Evolutionary conservation across 1,140 invertebrate species (phyloP), one percentile per base, ranked within the genome.

Genomic region (Oppia nitens): DNA sequence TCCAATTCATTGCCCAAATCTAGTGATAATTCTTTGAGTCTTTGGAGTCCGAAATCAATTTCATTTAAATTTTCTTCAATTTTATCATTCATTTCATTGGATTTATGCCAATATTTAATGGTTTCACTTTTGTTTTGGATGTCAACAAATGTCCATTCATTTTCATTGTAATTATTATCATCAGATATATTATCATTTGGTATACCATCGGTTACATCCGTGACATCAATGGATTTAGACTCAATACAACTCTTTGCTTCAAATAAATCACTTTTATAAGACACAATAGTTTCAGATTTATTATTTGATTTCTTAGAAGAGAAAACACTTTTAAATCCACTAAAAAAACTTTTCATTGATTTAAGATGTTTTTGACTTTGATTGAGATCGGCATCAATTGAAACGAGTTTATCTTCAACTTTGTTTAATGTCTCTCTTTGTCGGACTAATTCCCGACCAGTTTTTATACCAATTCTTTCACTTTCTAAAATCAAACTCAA

Each of bases 291-390:
- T 11, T 20, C 9, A 40, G 6, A 9, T 14, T 11, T 53, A 11
- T 40, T 28, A 11, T 48, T 14, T 28, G 60, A 12, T 24, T 49
- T 55, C 21, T 29, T n/a, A 45, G 27, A 17, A 24, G 40, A 55
- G 17, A 88, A 76, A 69, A 85, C 90, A 74, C 88, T 92, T 68
- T 88, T 91, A 1, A 93, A 75, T 52, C 87, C 85, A 65, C 87
- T 86, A 74, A 93, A 92, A 0, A 92, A 83, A 69, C 86, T 90
- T 70, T 94, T 95, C 53, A 96, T 87, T 47, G 84, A 85, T 74
- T 90, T 92, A 48, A 96, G 81, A 74, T 94, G 89, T 68, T 88
- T 89, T 67, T 96, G 89, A 65, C 89, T 93, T 60, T 83, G 82
- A 60, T 85, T 80, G 47, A 93, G 73, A 6, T 86, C 87, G 12